Evolutionary conservation across 2,113 vertebrate genomes (phyloP).

Genomic region (Falco punctatus): DNA sequence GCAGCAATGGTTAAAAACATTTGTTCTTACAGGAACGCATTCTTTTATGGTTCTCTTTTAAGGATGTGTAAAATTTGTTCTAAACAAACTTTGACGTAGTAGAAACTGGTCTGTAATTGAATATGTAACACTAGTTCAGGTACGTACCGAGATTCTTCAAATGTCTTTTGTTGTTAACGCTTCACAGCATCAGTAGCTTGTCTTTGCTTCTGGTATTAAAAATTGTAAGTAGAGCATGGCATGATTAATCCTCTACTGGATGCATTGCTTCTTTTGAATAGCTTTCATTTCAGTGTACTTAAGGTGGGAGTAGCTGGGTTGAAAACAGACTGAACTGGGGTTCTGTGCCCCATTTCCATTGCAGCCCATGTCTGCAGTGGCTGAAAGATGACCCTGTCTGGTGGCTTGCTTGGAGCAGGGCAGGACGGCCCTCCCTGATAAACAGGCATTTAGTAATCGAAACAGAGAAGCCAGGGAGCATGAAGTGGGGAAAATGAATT

Average conservation of each 20-base stretch:
- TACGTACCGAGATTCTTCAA: slow-evolving; percentile 13
- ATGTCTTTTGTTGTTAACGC: slow-evolving; percentile 24
- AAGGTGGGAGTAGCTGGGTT: background rate
- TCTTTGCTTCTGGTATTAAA: slow-evolving; percentile 37
- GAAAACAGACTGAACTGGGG: background rate
- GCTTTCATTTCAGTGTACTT: background rate
- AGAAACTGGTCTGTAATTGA: slow-evolving; percentile 54
- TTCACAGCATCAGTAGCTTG: slow-evolving; percentile 32
- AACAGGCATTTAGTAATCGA: background rate
- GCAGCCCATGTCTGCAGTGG: background rate
- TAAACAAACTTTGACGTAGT: slow-evolving; percentile 37
- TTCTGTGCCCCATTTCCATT: background rate
- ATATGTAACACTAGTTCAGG: slow-evolving; percentile 18
- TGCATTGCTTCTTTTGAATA: background rate
- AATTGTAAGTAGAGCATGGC: slow-evolving; percentile 44
- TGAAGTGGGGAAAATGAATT: background rate
- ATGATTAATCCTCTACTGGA: slow-evolving; percentile 45
- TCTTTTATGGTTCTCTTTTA: slow-evolving; percentile 26
- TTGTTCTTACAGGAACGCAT: slow-evolving; percentile 18
- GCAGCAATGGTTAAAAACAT: background rate
- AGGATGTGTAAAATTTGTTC: slow-evolving; percentile 51
- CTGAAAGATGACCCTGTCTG: background rate
- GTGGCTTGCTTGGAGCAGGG: background rate
- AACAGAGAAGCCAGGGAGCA: background rate
- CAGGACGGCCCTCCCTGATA: background rate